Evolutionary conservation across 2,113 vertebrate genomes (phyloP).

Genomic region (Caloenas nicobarica): DNA sequence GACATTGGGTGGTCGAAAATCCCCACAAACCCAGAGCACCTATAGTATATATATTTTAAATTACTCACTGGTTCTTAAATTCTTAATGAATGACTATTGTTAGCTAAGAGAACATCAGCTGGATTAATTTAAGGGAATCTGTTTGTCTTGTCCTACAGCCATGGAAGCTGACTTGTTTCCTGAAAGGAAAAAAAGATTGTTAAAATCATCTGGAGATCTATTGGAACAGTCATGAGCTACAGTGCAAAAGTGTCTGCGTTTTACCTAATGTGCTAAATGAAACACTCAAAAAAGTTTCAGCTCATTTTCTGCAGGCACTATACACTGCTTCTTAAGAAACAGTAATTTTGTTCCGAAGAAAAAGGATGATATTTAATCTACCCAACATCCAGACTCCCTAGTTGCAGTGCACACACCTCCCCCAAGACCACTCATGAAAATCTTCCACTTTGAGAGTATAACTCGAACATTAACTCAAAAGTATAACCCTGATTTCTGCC

Average conservation of each 20-base stretch:
- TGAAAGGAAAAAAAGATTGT: not conserved
- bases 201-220: not conserved
- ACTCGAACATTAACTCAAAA: not conserved
- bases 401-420: not conserved
- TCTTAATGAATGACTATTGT: not conserved
- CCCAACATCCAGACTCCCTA: not conserved
- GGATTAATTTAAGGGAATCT: not conserved
- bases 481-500: not conserved
- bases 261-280: not conserved
- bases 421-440: not conserved
- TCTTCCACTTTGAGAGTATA: not conserved
- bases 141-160: not conserved
- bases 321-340: not conserved
- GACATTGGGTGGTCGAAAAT: not conserved
- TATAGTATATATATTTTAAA: not conserved
- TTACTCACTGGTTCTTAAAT: not conserved
- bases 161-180: not conserved
- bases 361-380: not conserved
- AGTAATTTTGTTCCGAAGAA: not conserved
- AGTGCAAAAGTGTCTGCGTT: not conserved
- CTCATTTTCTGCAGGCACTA: not conserved
- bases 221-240: not conserved
- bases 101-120: not conserved
- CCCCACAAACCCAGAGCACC: not conserved
- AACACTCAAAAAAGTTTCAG: not conserved